phyloP scores from a whole-genome alignment of 2,113 vertebrate genomes.

The Camelus dromedarius region DNA sequence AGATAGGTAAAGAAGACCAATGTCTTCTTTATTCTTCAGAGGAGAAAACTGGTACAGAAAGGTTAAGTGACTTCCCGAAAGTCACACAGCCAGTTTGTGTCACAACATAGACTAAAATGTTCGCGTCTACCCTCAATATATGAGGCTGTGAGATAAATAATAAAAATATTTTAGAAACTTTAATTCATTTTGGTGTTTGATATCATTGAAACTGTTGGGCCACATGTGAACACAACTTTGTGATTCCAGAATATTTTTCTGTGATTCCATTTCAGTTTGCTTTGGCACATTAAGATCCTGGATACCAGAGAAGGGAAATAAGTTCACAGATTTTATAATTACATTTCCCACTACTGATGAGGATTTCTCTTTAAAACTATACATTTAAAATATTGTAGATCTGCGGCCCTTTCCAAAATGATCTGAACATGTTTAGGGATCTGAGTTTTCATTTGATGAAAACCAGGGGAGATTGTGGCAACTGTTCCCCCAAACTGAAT shows the following conservation, averaged over 20 bases:
- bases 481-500: background rate
- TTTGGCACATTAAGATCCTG: background rate
- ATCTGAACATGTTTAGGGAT: conserved; percentile 37
- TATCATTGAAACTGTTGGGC: background rate
- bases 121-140: background rate
- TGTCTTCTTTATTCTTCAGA: background rate
- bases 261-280: background rate
- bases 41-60: background rate
- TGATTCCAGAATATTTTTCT: conserved; percentile 29
- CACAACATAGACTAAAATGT: background rate
- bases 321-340: conserved; percentile 2
- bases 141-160: background rate
- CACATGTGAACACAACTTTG: background rate
- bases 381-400: background rate
- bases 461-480: conserved; percentile 40
- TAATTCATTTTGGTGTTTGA: conserved; percentile 51
- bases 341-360: background rate
- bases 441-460: conserved; percentile 26
- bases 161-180: conserved; percentile 33
- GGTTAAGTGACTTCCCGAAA: background rate
- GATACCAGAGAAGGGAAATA: background rate
- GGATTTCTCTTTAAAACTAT: background rate
- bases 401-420: background rate
- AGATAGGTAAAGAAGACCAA: background rate
- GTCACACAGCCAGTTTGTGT: background rate